Conservation (phyloP, 2,888 invertebrate genomes). For the Drosophila nr. perissopoda region DNA sequence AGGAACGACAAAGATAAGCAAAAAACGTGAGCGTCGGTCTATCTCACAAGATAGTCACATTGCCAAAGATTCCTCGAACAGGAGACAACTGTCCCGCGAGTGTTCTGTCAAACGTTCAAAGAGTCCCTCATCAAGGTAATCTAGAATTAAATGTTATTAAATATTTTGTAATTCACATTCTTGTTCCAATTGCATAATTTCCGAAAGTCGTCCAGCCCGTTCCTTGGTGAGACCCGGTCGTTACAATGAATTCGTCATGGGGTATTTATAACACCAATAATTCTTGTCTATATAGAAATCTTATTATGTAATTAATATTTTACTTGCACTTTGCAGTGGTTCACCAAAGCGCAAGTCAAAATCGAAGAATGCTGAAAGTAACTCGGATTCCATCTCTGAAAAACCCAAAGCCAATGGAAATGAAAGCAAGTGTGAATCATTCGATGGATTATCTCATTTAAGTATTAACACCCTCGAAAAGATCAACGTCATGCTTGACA, state of each 20-base stretch:
- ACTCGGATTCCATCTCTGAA: not conserved
- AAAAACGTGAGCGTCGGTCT: slow-evolving; percentile 52
- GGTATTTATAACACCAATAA: slow-evolving; percentile 28
- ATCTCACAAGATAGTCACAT: slow-evolving; percentile 44
- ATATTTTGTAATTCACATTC: not conserved
- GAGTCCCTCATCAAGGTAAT: slow-evolving; percentile 34
- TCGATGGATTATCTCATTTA: slow-evolving; percentile 12
- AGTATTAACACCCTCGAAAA: slow-evolving; percentile 25
- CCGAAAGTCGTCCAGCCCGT: slow-evolving; percentile 55
- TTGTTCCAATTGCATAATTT: slow-evolving; percentile 6
- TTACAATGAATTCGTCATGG: slow-evolving; percentile 40
- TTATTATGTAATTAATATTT: not conserved
- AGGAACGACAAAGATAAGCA: not conserved
- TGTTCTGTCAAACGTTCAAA: not conserved
- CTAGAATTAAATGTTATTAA: not conserved
- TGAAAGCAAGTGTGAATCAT: slow-evolving; percentile 3
- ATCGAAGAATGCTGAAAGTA: slow-evolving; percentile 9
- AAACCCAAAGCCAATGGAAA: slow-evolving; percentile 1
- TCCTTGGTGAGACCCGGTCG: slow-evolving; percentile 40
- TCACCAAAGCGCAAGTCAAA: slow-evolving; percentile 10
- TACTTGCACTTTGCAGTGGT: not conserved
- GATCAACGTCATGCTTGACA: slow-evolving; percentile 41
- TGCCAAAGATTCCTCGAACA: not conserved
- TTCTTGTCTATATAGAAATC: no score
- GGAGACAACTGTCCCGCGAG: not conserved